Percentiles rank a stretch among this genome's conserved stretches.
phyloP scores from a whole-genome alignment of 2,888 invertebrate genomes.

The Drosophila koepferae region DNA sequence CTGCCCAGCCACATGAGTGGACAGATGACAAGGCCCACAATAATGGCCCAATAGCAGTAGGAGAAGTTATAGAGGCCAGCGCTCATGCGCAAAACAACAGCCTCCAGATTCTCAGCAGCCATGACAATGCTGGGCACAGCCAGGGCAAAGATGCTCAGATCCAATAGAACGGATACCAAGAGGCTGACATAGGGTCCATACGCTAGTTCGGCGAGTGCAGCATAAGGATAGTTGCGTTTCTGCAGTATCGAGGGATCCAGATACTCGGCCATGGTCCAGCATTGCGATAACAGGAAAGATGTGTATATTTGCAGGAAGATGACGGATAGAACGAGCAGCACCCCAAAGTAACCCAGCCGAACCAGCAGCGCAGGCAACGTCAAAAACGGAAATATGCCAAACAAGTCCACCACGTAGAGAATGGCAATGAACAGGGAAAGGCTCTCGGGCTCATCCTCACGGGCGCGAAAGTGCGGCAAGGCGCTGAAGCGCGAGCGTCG shows the following conservation, averaged over 20 bases:
- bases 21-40: constrained; percentile 90
- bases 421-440: constrained; percentile 90
- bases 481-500: constrained; percentile 82
- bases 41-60: constrained; percentile 93
- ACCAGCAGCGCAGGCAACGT: constrained; percentile 91
- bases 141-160: constrained; percentile 91
- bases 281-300: constrained; percentile 91
- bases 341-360: constrained; percentile 90
- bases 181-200: constrained; percentile 88
- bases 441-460: constrained; percentile 73
- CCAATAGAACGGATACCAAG: constrained; percentile 89
- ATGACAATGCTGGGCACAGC: constrained; percentile 93
- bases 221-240: constrained; percentile 92
- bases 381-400: constrained; percentile 93
- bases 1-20: constrained; percentile 95
- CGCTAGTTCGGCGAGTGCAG: constrained; percentile 92
- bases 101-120: constrained; percentile 92
- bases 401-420: constrained; percentile 92
- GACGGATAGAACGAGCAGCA: constrained; percentile 89
- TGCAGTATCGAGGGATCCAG: constrained; percentile 88
- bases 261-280: constrained; percentile 92
- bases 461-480: constrained; percentile 80
- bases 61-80: constrained; percentile 88
- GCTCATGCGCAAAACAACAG: constrained; percentile 90
- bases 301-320: constrained; percentile 92